Conservation (phyloP, 2,113 vertebrate species). For the Sapayoa aenigma region DNA sequence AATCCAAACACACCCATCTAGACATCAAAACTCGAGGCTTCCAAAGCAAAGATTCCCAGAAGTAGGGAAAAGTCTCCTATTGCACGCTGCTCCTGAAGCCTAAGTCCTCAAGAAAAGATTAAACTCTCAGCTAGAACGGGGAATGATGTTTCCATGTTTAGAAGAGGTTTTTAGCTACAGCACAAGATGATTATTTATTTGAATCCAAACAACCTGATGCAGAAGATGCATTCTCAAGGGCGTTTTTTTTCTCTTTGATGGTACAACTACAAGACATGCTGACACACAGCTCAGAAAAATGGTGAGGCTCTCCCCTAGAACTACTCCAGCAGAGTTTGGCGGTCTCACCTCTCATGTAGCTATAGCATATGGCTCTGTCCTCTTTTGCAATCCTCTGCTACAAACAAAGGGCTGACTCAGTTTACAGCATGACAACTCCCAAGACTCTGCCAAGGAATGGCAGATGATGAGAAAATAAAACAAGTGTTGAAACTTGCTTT, state of each 20-base stretch:
- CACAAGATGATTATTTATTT: background rate
- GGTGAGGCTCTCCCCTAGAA: background rate
- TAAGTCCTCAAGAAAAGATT: background rate
- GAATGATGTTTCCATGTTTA: background rate
- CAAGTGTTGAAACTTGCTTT: background rate
- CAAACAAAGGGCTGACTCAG: background rate
- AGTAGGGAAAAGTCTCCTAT: background rate
- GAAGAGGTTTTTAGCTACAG: background rate
- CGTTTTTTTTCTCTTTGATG: background rate
- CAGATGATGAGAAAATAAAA: background rate
- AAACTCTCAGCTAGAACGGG: background rate
- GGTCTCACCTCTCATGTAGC: background rate
- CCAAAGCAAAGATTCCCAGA: background rate
- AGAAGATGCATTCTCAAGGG: background rate
- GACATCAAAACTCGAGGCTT: background rate
- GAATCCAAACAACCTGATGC: background rate
- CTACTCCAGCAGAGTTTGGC: background rate
- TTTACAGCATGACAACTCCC: background rate
- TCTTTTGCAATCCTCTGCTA: background rate
- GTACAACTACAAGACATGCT: background rate
- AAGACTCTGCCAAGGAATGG: background rate
- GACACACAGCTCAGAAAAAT: background rate
- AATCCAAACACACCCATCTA: background rate
- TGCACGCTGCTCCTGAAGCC: background rate
- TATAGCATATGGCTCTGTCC: background rate